Percentiles rank a stretch among this genome's conserved stretches.
Conservation (phyloP, 2,113 vertebrate species). For the Passer montanus region DNA sequence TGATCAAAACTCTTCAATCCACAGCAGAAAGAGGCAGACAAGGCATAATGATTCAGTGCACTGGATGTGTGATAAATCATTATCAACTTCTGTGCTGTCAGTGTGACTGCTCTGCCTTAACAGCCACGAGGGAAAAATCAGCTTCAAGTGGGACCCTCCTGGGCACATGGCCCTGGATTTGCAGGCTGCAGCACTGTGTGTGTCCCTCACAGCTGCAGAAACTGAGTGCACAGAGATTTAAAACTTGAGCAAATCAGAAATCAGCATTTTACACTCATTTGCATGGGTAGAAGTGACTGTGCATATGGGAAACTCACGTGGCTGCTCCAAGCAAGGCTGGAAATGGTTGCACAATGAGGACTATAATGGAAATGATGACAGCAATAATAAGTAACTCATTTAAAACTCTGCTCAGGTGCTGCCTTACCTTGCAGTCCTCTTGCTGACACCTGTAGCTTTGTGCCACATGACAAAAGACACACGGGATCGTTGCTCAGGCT, state of each 20-base stretch:
- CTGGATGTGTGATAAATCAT: background rate
- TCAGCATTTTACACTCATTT: background rate
- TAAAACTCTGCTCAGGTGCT: background rate
- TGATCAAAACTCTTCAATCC: background rate
- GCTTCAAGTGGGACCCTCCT: background rate
- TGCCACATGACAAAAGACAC: background rate
- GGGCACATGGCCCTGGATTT: background rate
- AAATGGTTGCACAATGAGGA: background rate
- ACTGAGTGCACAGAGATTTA: background rate
- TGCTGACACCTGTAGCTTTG: background rate
- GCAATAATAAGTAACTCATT: background rate
- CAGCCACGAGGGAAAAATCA: background rate
- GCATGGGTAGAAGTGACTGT: background rate
- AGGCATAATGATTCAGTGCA: background rate
- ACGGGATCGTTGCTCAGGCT: background rate
- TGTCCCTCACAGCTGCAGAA: background rate
- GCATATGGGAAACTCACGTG: background rate
- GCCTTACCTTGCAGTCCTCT: background rate
- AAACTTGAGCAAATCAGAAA: background rate
- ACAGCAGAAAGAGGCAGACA: background rate
- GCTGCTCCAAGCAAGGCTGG: background rate
- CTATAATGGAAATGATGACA: background rate
- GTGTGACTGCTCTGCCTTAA: background rate
- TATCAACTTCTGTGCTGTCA: background rate
- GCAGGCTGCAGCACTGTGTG: background rate